Percentiles rank a stretch among this genome's conserved stretches.
Conservation (phyloP, 1,140 invertebrate species). For the Saccostrea glomerata region DNA sequence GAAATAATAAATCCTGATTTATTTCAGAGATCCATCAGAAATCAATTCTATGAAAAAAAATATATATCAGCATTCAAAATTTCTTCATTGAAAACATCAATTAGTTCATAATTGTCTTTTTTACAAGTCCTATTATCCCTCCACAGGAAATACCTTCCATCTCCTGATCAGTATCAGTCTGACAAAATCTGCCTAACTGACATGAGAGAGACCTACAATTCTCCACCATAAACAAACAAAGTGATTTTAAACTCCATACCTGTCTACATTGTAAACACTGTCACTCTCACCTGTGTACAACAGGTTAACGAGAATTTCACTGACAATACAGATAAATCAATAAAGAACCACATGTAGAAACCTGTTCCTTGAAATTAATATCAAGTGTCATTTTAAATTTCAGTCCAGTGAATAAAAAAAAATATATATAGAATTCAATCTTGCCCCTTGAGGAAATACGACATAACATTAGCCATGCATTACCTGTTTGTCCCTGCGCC, state of each 20-base stretch:
- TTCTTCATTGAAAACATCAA: not conserved
- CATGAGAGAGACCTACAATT: not conserved
- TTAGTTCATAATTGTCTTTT: not conserved
- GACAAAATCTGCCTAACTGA: not conserved
- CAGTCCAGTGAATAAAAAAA: not conserved
- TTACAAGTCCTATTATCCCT: not conserved
- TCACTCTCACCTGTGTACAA: not conserved
- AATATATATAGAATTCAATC: not conserved
- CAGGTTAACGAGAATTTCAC: not conserved
- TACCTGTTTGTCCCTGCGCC: conserved; percentile 16
- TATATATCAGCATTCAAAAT: not conserved
- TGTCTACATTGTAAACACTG: not conserved
- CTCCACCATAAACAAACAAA: not conserved
- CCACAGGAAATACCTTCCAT: not conserved
- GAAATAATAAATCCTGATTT: not conserved
- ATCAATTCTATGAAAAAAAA: not conserved
- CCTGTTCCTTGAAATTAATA: not conserved
- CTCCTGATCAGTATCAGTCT: not conserved
- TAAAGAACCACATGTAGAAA: not conserved
- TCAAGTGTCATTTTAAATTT: conserved; percentile 3
- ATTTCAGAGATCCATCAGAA: not conserved
- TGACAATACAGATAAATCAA: not conserved
- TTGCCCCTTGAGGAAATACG: not conserved
- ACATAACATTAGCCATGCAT: not conserved
- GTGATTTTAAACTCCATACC: not conserved